phyloP scores from a whole-genome alignment of 64 coral and sea anemone genomes.

The Anthopleura sola region DNA sequence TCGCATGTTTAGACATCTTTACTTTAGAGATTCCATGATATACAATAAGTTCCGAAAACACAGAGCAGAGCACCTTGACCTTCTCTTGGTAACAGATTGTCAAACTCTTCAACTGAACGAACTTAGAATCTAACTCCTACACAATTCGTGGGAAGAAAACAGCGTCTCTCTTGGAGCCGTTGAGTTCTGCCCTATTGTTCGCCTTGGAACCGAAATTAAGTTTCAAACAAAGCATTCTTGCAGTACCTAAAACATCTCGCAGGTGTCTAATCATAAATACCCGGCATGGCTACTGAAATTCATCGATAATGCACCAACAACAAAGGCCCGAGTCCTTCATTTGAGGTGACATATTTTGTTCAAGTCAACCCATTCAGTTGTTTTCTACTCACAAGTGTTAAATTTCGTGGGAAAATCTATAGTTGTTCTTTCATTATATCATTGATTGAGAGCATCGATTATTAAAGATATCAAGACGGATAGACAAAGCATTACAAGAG shows the following conservation, averaged over 20 bases:
- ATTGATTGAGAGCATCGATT: not conserved
- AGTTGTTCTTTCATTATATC: not conserved
- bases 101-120: not conserved
- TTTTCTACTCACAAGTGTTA: not conserved
- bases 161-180: not conserved
- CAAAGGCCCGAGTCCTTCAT: not conserved
- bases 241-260: not conserved
- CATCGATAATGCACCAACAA: not conserved
- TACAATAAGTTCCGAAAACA: not conserved
- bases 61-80: not conserved
- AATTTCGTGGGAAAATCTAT: not conserved
- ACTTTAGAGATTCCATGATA: not conserved
- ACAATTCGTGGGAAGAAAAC: not conserved
- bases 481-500: not conserved
- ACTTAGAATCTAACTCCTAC: not conserved
- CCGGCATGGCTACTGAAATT: not conserved
- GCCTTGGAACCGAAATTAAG: not conserved
- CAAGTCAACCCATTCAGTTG: not conserved
- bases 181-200: not conserved
- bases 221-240: not conserved
- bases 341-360: not conserved
- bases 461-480: not conserved
- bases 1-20: too few relatives aligned
- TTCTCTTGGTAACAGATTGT: not conserved
- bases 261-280: slow-evolving; percentile 1